A percentile compares a stretch with the other conserved stretches of the same genome.
phyloP scores from a whole-genome alignment of 30 jellyfish, hydroid and myxozoan species.

The Calvadosia cruxmelitensis region DNA sequence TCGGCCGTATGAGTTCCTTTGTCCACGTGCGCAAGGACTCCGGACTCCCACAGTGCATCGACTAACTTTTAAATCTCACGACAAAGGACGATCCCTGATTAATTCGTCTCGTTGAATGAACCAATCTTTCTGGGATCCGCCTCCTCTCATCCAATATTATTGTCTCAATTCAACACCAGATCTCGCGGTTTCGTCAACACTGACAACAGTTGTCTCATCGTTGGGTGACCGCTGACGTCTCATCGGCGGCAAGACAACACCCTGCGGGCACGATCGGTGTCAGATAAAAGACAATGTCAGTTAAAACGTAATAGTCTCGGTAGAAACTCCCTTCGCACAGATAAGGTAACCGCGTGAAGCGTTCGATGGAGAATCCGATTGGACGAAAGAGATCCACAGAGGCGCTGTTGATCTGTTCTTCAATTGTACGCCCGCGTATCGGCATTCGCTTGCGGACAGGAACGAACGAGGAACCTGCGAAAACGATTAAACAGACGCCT shows the following conservation, averaged over 20 bases:
- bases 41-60: too few species aligned
- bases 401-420: constrained; percentile 40
- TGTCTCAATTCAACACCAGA: too few species aligned
- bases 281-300: constrained; percentile 49
- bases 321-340: constrained; percentile 84
- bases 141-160: too few species aligned
- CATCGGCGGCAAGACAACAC: background rate
- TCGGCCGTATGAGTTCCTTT: too few species aligned
- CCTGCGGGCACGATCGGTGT: constrained; percentile 5
- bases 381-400: constrained; percentile 47
- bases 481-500: background rate
- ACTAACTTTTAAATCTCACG: too few species aligned
- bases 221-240: too few species aligned
- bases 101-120: too few species aligned
- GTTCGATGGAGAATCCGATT: constrained; percentile 54
- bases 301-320: constrained; percentile 46
- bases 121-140: too few species aligned
- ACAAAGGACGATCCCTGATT: too few species aligned
- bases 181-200: too few species aligned
- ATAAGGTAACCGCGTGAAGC: constrained; percentile 73
- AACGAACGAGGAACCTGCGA: constrained; percentile 34
- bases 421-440: constrained; percentile 42
- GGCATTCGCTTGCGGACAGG: constrained; percentile 32
- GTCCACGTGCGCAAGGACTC: too few species aligned
- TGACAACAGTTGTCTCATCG: too few species aligned